Evolutionary conservation across 1,140 invertebrate species (phyloP).

Genomic region (Tetragonula clypearis): DNA sequence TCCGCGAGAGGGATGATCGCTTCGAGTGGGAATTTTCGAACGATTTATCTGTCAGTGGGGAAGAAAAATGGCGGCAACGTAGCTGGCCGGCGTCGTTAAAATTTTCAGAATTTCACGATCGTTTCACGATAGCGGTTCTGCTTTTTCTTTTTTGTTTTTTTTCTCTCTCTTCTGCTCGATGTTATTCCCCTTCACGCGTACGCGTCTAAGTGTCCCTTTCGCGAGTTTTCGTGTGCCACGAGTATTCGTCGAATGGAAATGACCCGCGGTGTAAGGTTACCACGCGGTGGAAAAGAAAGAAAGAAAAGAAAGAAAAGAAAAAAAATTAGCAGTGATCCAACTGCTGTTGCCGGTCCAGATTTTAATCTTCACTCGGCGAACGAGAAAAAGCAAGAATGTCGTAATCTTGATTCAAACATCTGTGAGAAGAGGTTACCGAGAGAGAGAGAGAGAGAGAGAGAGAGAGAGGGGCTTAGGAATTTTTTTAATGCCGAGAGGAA

Average conservation of each 20-base stretch:
- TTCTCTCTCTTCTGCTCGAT: neutral
- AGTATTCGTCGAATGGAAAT: conserved; percentile 26
- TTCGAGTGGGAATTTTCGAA: neutral
- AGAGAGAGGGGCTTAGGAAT: conserved; percentile 2
- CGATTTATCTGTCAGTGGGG: neutral
- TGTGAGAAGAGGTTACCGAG: conserved; percentile 25
- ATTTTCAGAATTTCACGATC: conserved; percentile 4
- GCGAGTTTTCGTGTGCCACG: conserved; percentile 10
- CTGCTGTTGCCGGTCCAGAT: conserved; percentile 52
- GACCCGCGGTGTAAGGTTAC: conserved; percentile 44
- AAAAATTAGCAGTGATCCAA: conserved; percentile 36
- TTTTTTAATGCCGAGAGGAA: conserved; percentile 2
- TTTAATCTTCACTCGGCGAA: conserved; percentile 42
- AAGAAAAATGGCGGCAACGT: neutral
- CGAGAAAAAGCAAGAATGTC: conserved; percentile 55
- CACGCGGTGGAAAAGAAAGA: conserved; percentile 1
- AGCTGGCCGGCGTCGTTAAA: neutral
- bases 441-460: neutral
- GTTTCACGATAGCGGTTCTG: neutral
- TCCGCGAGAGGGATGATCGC: neutral
- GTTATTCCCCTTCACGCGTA: neutral
- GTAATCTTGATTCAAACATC: conserved; percentile 57
- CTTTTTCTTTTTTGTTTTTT: no score
- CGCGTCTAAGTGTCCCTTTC: neutral
- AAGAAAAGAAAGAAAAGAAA: neutral